Evolutionary conservation across 2,797 vertebrate species (phyloP).

Genomic region (Microchirus variegatus): DNA sequence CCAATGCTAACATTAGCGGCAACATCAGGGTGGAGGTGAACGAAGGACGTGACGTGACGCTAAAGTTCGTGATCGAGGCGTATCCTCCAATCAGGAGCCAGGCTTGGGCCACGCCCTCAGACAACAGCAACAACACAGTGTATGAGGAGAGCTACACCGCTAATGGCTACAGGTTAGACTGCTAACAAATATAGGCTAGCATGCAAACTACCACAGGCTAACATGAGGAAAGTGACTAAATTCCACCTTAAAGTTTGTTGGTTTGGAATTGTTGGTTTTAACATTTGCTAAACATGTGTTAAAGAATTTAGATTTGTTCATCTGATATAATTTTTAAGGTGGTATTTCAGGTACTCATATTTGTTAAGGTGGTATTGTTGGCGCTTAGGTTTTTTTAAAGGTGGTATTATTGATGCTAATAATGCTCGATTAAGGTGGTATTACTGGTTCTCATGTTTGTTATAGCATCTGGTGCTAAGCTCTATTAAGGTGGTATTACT

Average conservation of each 20-base stretch:
- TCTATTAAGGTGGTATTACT: too few relatives aligned
- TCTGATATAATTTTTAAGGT: too few relatives aligned
- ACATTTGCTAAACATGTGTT: background rate
- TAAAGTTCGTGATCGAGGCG: constrained; percentile 82
- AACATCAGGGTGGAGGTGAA: constrained; percentile 59
- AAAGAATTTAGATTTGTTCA: too few relatives aligned
- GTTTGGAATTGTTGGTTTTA: background rate
- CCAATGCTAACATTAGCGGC: constrained; percentile 8
- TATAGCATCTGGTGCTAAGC: too few relatives aligned
- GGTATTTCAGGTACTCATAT: background rate
- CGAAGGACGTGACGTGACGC: constrained; percentile 70
- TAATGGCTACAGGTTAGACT: constrained; percentile 60
- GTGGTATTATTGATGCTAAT: too few relatives aligned
- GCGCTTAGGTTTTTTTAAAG: too few relatives aligned
- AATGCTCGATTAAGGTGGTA: too few relatives aligned
- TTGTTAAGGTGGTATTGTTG: background rate
- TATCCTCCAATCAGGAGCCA: constrained; percentile 81
- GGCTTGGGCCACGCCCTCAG: constrained; percentile 58
- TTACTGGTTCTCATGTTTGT: too few relatives aligned
- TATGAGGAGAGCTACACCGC: constrained; percentile 26
- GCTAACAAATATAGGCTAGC: background rate
- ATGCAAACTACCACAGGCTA: background rate
- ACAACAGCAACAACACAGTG: constrained; percentile 18
- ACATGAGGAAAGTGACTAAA: background rate
- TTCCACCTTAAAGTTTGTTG: background rate